A percentile compares a stretch with the other conserved stretches of the same genome.
These are phyloP conservation scores for Botia kubotai DNA, from an alignment of 2,797 vertebrate species.

Conservation along the genomic window DNA sequence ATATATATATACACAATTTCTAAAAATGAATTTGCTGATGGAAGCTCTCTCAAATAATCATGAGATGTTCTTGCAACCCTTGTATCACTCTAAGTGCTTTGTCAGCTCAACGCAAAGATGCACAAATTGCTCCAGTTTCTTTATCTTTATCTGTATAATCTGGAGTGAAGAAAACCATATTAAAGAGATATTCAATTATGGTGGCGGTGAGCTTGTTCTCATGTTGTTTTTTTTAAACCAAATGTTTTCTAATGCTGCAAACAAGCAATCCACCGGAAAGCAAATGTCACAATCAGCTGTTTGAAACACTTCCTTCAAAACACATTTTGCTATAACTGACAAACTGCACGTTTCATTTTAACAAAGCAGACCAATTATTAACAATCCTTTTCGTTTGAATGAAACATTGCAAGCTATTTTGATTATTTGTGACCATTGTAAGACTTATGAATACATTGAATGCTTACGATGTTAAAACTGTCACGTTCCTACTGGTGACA, in stretches of 20 bases:
- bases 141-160: constrained; percentile 85
- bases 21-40: constrained; percentile 7
- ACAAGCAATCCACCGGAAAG: background rate
- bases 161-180: constrained; percentile 54
- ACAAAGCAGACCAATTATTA: background rate
- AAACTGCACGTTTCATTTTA: background rate
- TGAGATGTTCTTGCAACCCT: constrained; percentile 59
- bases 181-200: background rate
- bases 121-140: constrained; percentile 80
- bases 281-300: background rate
- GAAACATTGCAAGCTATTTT: background rate
- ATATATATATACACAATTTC: background rate
- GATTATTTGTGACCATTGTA: background rate
- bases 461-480: too few species aligned
- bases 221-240: background rate
- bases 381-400: background rate
- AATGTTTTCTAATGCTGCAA: background rate
- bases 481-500: background rate
- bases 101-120: constrained; percentile 76
- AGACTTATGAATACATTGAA: too few species aligned
- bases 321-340: background rate
- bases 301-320: constrained; percentile 5
- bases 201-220: background rate
- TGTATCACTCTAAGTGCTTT: constrained; percentile 71
- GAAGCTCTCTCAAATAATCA: constrained; percentile 42